phyloP scores from a whole-genome alignment of 2,797 vertebrate genomes.

The Mastacembelus armatus region DNA sequence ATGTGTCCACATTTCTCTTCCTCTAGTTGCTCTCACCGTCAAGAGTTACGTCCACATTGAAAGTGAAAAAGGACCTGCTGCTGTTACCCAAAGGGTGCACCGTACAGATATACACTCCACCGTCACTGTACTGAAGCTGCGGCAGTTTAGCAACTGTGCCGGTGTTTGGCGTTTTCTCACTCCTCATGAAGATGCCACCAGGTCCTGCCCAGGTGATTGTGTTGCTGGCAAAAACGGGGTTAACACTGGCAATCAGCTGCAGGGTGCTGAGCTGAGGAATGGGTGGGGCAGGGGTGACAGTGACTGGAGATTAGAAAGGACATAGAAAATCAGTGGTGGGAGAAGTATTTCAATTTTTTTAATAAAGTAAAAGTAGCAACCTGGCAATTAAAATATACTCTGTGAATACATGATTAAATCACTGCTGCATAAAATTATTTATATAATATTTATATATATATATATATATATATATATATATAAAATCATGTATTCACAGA shows the following conservation, averaged over 20 bases:
- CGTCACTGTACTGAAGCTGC: conserved; percentile 53
- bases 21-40: conserved; percentile 68
- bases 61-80: conserved; percentile 42
- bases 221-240: conserved; percentile 37
- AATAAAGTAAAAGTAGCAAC: no score
- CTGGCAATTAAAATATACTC: neutral
- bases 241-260: conserved; percentile 69
- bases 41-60: conserved; percentile 67
- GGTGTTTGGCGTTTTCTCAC: conserved; percentile 15
- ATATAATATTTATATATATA: no score
- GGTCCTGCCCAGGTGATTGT: conserved; percentile 77
- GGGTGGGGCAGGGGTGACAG: conserved; percentile 51
- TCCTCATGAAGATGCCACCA: conserved; percentile 55
- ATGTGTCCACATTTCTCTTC: conserved; percentile 9
- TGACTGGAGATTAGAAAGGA: conserved; percentile 65
- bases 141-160: conserved; percentile 78
- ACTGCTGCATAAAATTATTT: no score
- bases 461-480: no score
- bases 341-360: conserved; percentile 1
- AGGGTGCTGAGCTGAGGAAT: conserved; percentile 70
- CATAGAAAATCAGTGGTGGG: conserved; percentile 8
- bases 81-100: conserved; percentile 53
- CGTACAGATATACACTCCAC: conserved; percentile 74
- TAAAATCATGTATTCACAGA: no score
- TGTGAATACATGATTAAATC: neutral